phyloP scores from a whole-genome alignment of 2,113 vertebrate genomes.

The Rissa tridactyla region DNA sequence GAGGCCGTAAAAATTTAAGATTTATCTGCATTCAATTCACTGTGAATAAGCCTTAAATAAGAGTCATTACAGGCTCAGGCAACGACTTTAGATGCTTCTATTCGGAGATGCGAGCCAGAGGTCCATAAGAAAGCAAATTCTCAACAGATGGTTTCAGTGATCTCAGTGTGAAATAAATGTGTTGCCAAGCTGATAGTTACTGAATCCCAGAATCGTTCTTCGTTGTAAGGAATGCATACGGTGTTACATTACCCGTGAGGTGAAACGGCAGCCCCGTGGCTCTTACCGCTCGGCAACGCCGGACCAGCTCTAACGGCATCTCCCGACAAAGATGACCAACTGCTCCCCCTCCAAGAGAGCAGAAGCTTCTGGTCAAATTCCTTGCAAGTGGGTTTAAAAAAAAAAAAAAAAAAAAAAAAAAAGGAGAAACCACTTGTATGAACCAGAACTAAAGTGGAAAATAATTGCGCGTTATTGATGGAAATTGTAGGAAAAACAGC shows the following conservation, averaged over 20 bases:
- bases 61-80: not conserved
- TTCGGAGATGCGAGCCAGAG: constrained; percentile 18
- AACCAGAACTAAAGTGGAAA: not conserved
- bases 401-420: not conserved
- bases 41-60: constrained; percentile 31
- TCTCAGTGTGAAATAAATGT: constrained; percentile 8
- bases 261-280: not conserved
- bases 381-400: not conserved
- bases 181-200: constrained; percentile 39
- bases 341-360: not conserved
- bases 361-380: not conserved
- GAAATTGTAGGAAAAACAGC: not conserved
- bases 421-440: not conserved
- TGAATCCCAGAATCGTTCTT: not conserved
- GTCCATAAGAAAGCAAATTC: constrained; percentile 51
- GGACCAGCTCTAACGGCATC: not conserved
- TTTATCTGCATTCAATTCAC: constrained; percentile 30
- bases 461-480: not conserved
- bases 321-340: not conserved
- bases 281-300: not conserved
- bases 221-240: not conserved
- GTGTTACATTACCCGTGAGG: constrained; percentile 2
- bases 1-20: constrained; percentile 20
- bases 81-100: constrained; percentile 12
- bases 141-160: constrained; percentile 58